Evolutionary conservation across 2,888 invertebrate genomes (phyloP), one percentile per base, ranked within the genome.

Genomic region (Dryobota labecula): DNA sequence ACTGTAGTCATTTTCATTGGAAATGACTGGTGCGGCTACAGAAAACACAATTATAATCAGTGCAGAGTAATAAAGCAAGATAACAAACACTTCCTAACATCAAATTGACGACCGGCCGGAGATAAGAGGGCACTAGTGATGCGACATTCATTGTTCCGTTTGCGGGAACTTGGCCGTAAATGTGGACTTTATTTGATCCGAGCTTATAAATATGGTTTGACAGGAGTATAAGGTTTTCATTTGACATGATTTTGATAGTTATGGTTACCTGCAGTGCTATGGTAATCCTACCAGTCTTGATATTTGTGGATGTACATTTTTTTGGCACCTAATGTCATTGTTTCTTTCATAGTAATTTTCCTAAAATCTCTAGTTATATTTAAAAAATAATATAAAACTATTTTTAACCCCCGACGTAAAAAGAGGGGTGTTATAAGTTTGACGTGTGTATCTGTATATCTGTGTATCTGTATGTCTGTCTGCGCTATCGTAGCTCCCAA

Each of bases 61-160:
- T 76, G 79, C 68, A 84, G 82, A 84, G 90, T 90, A 90, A 91
- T 92, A 90, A 88, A 88, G 85, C 76, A 79, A 80, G 87, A 89
- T 87, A 89, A 87, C 78, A 77, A 77, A 87, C 77, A 87, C 86
- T 89, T 89, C 89, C 88, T 88, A 89, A 87, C 87, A 84, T 85
- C 84, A 78, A 86, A 86, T 87, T 85, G 87, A 84, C 87, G 83
- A 82, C 84, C 86, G 80, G 71, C 73, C 62, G 58, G 53, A 58
- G 89, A 88, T 89, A 89, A 88, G 71, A 79, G 70, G 49, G 6
- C 18, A 47, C 60, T 89, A 89, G 89, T 82, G 88, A 70, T 76
- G 88, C 8, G 71, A 75, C 43, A 54, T 8, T 7, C 1, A 45
- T 75, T 62, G 78, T 83, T 82, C 81, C 84, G 78, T 73, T 76